These are phyloP conservation scores for Candidula unifasciata DNA, from an alignment of 2,888 invertebrate genomes.

Conservation along the genomic window DNA sequence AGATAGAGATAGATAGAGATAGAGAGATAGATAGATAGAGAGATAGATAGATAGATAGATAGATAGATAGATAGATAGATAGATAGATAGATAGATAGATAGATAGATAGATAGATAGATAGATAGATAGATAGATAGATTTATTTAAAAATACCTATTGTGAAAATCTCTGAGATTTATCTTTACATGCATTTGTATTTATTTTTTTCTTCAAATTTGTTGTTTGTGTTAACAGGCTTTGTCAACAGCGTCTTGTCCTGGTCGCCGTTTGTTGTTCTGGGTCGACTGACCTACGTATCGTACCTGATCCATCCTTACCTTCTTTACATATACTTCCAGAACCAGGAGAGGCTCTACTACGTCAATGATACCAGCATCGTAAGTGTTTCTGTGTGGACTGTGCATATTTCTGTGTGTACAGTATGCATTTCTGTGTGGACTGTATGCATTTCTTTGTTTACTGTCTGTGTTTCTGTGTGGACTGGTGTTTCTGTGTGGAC, in stretches of 20 bases:
- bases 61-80: constrained; percentile 8
- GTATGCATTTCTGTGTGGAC: too few species aligned
- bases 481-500: too few species aligned
- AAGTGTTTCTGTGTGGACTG: constrained; percentile 10
- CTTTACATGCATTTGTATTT: not conserved
- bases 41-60: constrained; percentile 8
- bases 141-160: not conserved
- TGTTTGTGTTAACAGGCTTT: constrained; percentile 79
- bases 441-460: too few species aligned
- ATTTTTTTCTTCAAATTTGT: too few species aligned
- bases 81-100: constrained; percentile 8
- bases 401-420: not conserved
- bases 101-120: constrained; percentile 8
- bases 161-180: not conserved
- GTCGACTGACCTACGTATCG: constrained; percentile 93
- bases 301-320: constrained; percentile 82
- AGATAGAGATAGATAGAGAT: too few species aligned
- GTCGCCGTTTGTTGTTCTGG: constrained; percentile 89
- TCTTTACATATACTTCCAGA: constrained; percentile 45
- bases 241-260: constrained; percentile 89
- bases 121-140: constrained; percentile 8
- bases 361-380: constrained; percentile 35
- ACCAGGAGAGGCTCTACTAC: constrained; percentile 41
- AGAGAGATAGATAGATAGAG: too few species aligned
- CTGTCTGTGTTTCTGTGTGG: too few species aligned